Percentiles rank a stretch among this genome's conserved stretches.
Conservation (phyloP, 2,797 vertebrate species). For the Myiotriccus ornatus region DNA sequence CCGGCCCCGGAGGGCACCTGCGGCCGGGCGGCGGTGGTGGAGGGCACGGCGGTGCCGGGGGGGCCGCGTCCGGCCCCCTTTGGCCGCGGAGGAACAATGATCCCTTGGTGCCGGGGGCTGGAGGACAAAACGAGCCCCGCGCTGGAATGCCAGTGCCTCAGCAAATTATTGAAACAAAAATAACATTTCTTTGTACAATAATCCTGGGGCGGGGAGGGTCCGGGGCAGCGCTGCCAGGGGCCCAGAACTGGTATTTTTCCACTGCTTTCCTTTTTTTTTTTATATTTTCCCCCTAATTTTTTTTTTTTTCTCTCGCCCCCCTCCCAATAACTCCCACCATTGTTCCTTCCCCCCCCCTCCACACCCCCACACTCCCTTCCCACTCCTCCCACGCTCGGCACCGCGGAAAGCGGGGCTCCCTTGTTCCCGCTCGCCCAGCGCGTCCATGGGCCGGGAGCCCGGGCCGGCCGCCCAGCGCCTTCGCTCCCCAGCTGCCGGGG, state of each 20-base stretch:
- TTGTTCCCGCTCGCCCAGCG: conserved; percentile 26
- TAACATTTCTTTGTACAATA: conserved; percentile 69
- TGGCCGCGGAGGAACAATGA: conserved; percentile 25
- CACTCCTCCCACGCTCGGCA: conserved; percentile 58
- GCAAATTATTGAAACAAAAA: conserved; percentile 64
- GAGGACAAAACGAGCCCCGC: conserved; percentile 45
- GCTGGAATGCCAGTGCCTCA: conserved; percentile 61
- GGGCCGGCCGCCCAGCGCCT: conserved; percentile 28
- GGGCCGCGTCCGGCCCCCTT: neutral
- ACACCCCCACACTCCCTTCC: neutral
- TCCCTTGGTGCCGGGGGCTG: conserved; percentile 44
- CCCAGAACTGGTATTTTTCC: conserved; percentile 61
- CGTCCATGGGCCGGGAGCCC: conserved; percentile 26
- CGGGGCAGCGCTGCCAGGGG: conserved; percentile 54
- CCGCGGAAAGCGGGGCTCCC: conserved; percentile 46
- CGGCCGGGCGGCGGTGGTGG: neutral
- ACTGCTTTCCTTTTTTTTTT: neutral
- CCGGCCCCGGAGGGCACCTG: neutral
- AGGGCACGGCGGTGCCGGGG: neutral
- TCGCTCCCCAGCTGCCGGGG: conserved; percentile 42
- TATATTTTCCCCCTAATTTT: neutral
- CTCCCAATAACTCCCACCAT: conserved; percentile 47
- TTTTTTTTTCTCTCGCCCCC: neutral
- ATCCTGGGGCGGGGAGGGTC: conserved; percentile 61
- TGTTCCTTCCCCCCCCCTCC: conserved; percentile 20